phyloP scores from a whole-genome alignment of 2,888 invertebrate genomes.

The Callyntrura sp. region DNA sequence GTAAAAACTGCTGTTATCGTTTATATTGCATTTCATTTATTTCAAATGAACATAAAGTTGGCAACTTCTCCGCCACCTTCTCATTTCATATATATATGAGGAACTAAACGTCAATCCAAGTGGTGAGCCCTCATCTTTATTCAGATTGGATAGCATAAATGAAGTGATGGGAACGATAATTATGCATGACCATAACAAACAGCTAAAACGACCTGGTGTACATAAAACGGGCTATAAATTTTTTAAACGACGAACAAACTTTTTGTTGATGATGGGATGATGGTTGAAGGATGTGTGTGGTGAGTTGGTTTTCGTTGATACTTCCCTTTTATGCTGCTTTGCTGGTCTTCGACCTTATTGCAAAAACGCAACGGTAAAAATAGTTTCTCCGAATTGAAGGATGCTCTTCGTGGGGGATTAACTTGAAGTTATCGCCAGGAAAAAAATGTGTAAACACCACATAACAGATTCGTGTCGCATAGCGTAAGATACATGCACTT shows the following conservation, averaged over 20 bases:
- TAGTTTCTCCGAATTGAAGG: conserved; percentile 25
- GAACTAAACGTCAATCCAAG: neutral
- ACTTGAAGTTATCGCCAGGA: neutral
- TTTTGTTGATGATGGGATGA: neutral
- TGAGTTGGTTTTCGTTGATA: no score
- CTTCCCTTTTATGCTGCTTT: neutral
- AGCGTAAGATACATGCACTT: neutral
- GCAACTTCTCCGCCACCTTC: neutral
- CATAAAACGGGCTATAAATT: neutral
- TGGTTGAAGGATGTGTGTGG: no score
- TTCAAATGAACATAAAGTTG: neutral
- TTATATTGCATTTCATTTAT: neutral
- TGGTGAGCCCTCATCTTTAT: neutral
- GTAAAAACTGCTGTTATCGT: neutral
- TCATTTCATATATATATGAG: neutral
- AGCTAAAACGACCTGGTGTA: neutral
- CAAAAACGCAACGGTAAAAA: conserved; percentile 40
- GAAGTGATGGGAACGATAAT: neutral
- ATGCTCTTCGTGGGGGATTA: neutral
- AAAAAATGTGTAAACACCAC: no score
- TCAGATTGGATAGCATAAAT: neutral
- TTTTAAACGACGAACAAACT: neutral
- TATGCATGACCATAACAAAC: conserved; percentile 27
- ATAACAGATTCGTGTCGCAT: neutral
- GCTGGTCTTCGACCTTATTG: conserved; percentile 56